Evolutionary conservation across 2,797 vertebrate species (phyloP).

Genomic region (Gobio occitaniae): DNA sequence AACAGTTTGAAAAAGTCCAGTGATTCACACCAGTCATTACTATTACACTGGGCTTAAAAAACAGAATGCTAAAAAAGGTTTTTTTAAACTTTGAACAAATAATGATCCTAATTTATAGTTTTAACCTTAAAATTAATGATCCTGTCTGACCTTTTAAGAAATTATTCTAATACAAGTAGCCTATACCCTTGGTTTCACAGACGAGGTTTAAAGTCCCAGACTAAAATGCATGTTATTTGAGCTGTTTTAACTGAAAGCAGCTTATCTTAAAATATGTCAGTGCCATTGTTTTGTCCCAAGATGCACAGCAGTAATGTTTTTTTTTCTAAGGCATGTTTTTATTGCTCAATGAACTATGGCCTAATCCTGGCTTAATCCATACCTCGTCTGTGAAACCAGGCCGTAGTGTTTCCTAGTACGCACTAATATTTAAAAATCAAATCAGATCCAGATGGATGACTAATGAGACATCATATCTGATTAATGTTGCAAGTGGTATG

Average conservation of each 20-base stretch:
- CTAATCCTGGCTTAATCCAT: not conserved
- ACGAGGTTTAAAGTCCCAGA: not conserved
- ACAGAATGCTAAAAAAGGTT: no score
- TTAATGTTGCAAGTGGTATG: fast-evolving
- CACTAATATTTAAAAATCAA: not conserved
- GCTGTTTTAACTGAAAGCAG: not conserved
- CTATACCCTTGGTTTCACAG: not conserved
- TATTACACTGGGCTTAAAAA: no score
- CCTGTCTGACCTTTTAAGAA: not conserved
- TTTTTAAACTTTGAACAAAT: not conserved
- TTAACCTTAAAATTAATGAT: not conserved
- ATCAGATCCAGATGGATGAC: not conserved
- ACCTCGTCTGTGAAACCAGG: not conserved
- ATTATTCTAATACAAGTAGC: not conserved
- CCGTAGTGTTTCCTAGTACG: not conserved
- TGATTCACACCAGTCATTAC: not conserved
- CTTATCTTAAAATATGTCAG: not conserved
- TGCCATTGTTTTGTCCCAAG: not conserved
- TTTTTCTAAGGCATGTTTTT: not conserved
- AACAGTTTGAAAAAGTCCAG: not conserved
- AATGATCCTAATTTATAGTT: not conserved
- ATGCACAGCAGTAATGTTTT: not conserved
- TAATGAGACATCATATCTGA: not conserved
- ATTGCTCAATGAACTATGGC: not conserved
- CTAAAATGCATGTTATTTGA: not conserved